phyloP scores from a whole-genome alignment of 2,113 vertebrate species.

The Aspiorhynchus laticeps region DNA sequence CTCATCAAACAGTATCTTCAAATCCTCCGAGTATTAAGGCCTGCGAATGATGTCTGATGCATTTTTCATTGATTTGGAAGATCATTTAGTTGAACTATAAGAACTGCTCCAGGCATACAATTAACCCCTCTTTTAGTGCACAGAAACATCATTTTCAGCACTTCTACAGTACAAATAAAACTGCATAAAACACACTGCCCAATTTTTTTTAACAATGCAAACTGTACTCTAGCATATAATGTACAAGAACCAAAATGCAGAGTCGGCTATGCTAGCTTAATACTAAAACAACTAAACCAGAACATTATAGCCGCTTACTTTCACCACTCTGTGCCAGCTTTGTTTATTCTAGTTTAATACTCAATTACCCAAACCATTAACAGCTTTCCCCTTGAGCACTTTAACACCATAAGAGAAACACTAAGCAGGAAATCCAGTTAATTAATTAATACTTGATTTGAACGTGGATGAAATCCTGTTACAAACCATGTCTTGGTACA shows the following conservation, averaged over 20 bases:
- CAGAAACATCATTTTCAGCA: slow-evolving; percentile 16
- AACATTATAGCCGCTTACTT: slow-evolving; percentile 34
- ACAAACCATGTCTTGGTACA: slow-evolving; percentile 57
- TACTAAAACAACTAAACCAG: slow-evolving; percentile 41
- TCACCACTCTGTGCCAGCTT: slow-evolving; percentile 32
- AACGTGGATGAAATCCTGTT: slow-evolving; percentile 63
- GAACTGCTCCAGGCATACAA: slow-evolving; percentile 37
- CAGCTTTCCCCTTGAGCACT: slow-evolving; percentile 47
- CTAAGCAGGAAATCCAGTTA: slow-evolving; percentile 55
- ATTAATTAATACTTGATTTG: slow-evolving; percentile 72
- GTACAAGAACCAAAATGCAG: not conserved
- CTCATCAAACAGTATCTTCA: slow-evolving; percentile 63
- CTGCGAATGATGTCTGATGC: slow-evolving; percentile 54
- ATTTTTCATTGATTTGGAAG: slow-evolving; percentile 60
- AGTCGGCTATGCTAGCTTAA: not conserved
- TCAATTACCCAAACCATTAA: slow-evolving; percentile 42
- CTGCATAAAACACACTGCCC: slow-evolving; percentile 8
- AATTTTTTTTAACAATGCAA: slow-evolving; percentile 7
- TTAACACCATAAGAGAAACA: slow-evolving; percentile 48
- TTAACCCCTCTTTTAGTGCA: slow-evolving; percentile 24
- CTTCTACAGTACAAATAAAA: slow-evolving; percentile 21
- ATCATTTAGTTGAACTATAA: slow-evolving; percentile 56
- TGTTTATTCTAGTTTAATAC: slow-evolving; percentile 47
- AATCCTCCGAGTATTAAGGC: slow-evolving; percentile 37
- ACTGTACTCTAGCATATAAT: not conserved